Percentiles rank a stretch among this genome's conserved stretches.
These are phyloP conservation scores for Lasioglossum morio DNA, from an alignment of 2,888 invertebrate species.

Conservation along the genomic window DNA sequence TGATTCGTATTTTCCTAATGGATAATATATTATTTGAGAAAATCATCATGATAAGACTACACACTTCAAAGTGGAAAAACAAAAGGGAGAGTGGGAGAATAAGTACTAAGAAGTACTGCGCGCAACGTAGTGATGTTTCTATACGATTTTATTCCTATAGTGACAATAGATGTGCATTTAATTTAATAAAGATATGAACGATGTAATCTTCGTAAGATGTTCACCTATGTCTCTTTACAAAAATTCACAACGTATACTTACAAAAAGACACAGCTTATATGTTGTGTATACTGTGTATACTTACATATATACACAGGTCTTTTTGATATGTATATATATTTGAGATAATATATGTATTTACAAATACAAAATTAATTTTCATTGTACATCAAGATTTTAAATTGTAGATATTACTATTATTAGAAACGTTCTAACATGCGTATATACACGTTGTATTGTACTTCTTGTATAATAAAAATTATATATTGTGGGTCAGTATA, in stretches of 20 bases:
- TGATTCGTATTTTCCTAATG: slow-evolving; percentile 56
- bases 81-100: background rate
- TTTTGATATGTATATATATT: slow-evolving; percentile 1
- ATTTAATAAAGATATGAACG: slow-evolving; percentile 62
- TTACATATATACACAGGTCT: background rate
- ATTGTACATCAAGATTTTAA: slow-evolving; percentile 29
- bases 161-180: slow-evolving; percentile 64
- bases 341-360: slow-evolving; percentile 21
- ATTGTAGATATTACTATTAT: slow-evolving; percentile 33
- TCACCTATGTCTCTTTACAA: slow-evolving; percentile 32
- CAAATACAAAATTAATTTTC: slow-evolving; percentile 30
- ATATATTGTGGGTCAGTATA: slow-evolving; percentile 33
- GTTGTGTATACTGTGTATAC: too few species aligned
- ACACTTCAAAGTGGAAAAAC: slow-evolving; percentile 19
- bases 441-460: slow-evolving; percentile 36
- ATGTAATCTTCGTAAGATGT: slow-evolving; percentile 43
- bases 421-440: slow-evolving; percentile 29
- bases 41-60: slow-evolving; percentile 28
- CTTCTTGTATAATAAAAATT: slow-evolving; percentile 31
- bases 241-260: slow-evolving; percentile 25
- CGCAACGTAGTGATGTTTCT: slow-evolving; percentile 44
- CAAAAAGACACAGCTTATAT: background rate
- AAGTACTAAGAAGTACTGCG: slow-evolving; percentile 35
- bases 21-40: slow-evolving; percentile 18
- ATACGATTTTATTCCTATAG: slow-evolving; percentile 53